A percentile compares a stretch with the other conserved stretches of the same genome.
These are phyloP conservation scores for Vidua chalybeata DNA, from an alignment of 2,113 vertebrate genomes.

Conservation along the genomic window DNA sequence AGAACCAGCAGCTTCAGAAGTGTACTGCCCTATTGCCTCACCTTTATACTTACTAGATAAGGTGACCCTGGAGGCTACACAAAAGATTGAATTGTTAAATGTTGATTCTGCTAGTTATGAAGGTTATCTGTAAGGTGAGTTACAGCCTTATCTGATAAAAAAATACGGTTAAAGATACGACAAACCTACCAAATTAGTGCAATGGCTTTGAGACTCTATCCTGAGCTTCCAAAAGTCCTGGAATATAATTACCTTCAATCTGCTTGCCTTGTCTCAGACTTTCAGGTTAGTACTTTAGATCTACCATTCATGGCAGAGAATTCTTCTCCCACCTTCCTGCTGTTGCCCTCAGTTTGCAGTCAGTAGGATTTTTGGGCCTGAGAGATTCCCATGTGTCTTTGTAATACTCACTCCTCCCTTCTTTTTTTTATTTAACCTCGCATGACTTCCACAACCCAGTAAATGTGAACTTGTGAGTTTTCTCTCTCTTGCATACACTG, in stretches of 20 bases:
- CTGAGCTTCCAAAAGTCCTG: background rate
- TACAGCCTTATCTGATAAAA: background rate
- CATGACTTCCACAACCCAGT: background rate
- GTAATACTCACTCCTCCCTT: background rate
- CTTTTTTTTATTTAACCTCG: background rate
- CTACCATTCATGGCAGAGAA: background rate
- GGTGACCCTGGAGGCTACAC: background rate
- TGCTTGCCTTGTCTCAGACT: background rate
- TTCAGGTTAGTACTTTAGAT: background rate
- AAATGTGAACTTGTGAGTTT: background rate
- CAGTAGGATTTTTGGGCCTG: background rate
- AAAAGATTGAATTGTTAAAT: background rate
- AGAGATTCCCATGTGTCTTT: background rate
- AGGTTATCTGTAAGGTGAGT: background rate
- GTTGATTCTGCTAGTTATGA: background rate
- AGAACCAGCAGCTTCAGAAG: background rate
- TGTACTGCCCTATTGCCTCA: background rate
- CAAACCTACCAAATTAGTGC: background rate
- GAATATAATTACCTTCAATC: conserved; percentile 9
- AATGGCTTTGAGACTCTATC: background rate
- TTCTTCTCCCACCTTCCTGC: conserved; percentile 2
- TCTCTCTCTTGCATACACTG: background rate
- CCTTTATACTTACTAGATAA: background rate
- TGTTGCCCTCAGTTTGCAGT: background rate
- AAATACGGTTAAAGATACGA: background rate